Base-by-base conservation (phyloP, 2,797 vertebrate genomes). In the Mycteria americana region DNA sequence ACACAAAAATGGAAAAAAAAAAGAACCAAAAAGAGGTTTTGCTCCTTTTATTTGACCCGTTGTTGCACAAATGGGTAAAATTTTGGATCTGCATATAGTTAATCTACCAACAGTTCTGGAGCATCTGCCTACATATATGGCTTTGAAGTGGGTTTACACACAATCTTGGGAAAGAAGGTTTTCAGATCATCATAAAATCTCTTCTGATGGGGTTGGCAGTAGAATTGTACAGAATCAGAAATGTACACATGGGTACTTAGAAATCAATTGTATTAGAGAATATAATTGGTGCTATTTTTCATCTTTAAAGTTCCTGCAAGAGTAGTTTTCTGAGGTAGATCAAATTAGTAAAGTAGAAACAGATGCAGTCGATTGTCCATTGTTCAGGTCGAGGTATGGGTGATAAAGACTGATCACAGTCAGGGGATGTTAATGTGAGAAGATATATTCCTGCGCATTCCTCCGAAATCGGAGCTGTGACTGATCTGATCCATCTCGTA, bases 341-440 rank as follows among this genome's bases (percentile, higher is more conserved):
- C 94, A 93, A 96, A 98, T 97, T 97, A 97, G 92, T 85, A 95
- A 94, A 97, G 92, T 82, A 94, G 94, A 94, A 98, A 95, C 95
- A 96, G 86, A 97, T 95, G 94, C 97, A 97, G 94, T 93, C 59
- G 65, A 92, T 96, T 85, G 79, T 95, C 96, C 92, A 23, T 91
- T 46, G 56, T 89, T 95, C 83, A 82, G 92, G 92, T 28, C 43
- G 11, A 94, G 92, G 91, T 87, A 91, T 45, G 22, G 74, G 76
- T 97, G 96, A 96, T 85, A 95, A 96, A 98, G 95, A 97, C 60
- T 88, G 93, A 98, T 96, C 86, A 54, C 88, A 95, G 97, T 90
- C 90, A 88, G 92, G 88, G 95, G 95, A 87, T 94, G 95, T 95
- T 97, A 95, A 97, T 82, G 64, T 92, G 95, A 87, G 90, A 96